Evolutionary conservation across 2,888 invertebrate genomes (phyloP).

Genomic region (Drosophila formosana): DNA sequence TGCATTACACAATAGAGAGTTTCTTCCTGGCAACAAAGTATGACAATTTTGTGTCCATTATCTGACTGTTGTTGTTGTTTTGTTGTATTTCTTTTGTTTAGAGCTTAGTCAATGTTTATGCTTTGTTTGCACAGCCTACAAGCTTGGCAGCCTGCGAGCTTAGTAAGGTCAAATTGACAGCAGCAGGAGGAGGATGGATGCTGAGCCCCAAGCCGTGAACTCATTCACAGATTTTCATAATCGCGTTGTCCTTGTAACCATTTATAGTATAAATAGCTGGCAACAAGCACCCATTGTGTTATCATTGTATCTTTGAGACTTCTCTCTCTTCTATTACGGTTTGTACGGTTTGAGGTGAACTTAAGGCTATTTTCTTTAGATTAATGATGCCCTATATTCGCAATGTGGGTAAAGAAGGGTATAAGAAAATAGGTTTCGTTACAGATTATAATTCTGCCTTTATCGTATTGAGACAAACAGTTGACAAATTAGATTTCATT

Average conservation of each 20-base stretch:
- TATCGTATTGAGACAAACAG: background rate
- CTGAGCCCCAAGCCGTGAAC: slow-evolving; percentile 29
- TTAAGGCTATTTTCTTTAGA: slow-evolving; percentile 14
- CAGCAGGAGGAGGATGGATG: background rate
- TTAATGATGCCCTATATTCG: slow-evolving; percentile 2
- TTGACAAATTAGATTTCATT: background rate
- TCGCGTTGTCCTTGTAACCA: slow-evolving; percentile 74
- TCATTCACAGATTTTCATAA: slow-evolving; percentile 59
- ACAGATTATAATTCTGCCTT: background rate
- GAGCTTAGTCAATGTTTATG: slow-evolving; percentile 63
- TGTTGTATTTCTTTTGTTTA: slow-evolving; percentile 67
- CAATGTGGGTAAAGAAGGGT: background rate
- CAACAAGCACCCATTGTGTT: slow-evolving; percentile 34
- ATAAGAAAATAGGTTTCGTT: background rate
- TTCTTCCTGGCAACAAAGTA: slow-evolving; percentile 21
- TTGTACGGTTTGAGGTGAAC: slow-evolving; percentile 4
- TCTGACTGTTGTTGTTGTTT: slow-evolving; percentile 31
- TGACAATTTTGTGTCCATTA: slow-evolving; percentile 40
- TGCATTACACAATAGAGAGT: slow-evolving; percentile 50
- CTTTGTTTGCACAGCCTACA: slow-evolving; percentile 60
- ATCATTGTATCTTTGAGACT: slow-evolving; percentile 28
- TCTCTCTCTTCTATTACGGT: slow-evolving; percentile 1
- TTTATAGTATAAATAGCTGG: slow-evolving; percentile 57
- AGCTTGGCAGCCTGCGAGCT: slow-evolving; percentile 29
- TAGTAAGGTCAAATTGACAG: slow-evolving; percentile 66